Base-by-base conservation (phyloP, 2,888 invertebrate genomes). In the Drosophila borborema region DNA sequence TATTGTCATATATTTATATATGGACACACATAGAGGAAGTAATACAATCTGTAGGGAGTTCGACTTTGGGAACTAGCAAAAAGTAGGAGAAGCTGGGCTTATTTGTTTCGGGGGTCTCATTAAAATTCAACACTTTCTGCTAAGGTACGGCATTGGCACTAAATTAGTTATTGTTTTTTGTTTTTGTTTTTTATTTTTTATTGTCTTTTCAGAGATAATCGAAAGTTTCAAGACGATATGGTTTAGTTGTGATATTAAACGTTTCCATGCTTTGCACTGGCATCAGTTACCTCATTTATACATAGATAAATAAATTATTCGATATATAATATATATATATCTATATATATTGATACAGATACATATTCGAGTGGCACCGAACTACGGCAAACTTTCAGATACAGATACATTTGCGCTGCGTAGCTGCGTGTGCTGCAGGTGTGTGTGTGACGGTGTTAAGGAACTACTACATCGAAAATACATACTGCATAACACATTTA, bases 111-210 rank as follows among this genome's bases (percentile, higher is more conserved):
- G 41, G 46, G 18, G 2, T 36, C 20, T 36, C 59, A 31, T 56
- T 66, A 40, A 64, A 64, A 45, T 49, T 62, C 55, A 62, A 63
- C 8, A 54, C 61, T 68, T 76, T 56, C 60, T 66, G 60, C 64
- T 68, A 74, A 86, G 84, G 78, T 89, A 86, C 90, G 70, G 74
- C 59, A 77, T 86, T 90, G 89, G 87, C 86, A 86, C 89, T 72
- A 80, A 80, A 75, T 62, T 79, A 74, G 49, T 64, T 74, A 23
- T 59, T 55, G 28, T 31, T 63, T 58, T 64, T 0, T 56, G 1
- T 62, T 1, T 23, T 23, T 23, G 23, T 23, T 23, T 16, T 38
- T 38, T 16, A 4, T 38, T 38, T 38, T 14, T 16, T 18, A 14
- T 41, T 65, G 28, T 40, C 6, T 23, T 59, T 53, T 53, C 14